Conservation (phyloP, 2,888 invertebrate genomes). For the Leptopilina myrica region DNA sequence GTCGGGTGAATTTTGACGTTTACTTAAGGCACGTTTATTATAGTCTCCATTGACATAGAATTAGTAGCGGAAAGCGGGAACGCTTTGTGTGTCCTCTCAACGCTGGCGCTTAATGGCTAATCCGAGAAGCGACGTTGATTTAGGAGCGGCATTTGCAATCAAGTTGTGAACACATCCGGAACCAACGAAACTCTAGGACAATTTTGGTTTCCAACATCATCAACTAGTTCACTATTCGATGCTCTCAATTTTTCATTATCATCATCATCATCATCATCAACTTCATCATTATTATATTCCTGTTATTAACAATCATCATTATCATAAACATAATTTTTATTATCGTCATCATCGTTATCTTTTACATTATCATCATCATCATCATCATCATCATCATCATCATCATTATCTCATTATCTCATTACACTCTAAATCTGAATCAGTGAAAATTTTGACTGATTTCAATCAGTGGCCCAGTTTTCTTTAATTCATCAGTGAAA, state of each 20-base stretch:
- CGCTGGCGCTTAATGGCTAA: conserved; percentile 59
- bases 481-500: too few species aligned
- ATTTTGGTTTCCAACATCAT: conserved; percentile 38
- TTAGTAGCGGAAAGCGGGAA: conserved; percentile 45
- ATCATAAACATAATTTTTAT: too few species aligned
- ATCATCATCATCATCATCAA: too few species aligned
- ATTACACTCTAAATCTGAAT: too few species aligned
- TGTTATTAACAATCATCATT: too few species aligned
- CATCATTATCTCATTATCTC: too few species aligned
- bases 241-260: not conserved
- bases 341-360: too few species aligned
- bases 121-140: conserved; percentile 64
- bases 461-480: too few species aligned
- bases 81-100: conserved; percentile 55
- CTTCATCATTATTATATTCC: too few species aligned
- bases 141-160: conserved; percentile 65
- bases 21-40: conserved; percentile 29
- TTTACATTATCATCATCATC: too few species aligned
- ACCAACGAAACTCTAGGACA: conserved; percentile 43
- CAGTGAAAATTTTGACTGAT: too few species aligned
- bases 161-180: conserved; percentile 59
- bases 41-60: conserved; percentile 43
- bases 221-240: not conserved
- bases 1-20: not conserved
- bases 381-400: too few species aligned